Base-by-base conservation (phyloP, 2,888 invertebrate genomes). In the Nesidiocoris tenuis region DNA sequence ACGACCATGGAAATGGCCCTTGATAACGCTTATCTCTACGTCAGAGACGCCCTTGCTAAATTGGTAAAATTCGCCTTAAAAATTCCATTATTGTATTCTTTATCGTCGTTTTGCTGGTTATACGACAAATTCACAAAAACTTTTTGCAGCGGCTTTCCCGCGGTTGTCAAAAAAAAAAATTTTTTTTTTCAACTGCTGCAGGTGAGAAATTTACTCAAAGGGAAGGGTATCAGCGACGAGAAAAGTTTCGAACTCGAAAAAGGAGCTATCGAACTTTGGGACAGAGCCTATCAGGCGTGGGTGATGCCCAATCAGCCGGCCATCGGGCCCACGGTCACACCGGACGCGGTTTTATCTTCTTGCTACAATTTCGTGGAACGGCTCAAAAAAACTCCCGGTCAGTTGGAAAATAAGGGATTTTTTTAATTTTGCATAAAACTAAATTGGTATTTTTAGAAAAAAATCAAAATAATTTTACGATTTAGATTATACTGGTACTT, bases 1-100 rank as follows among this genome's bases (percentile, higher is more conserved):
- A 90, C 91, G 67, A 92, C 95, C 76, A 87, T 97, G 59, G 95
- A 96, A 84, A 93, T 94, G 18, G 90, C 96, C 79, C 88, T 97
- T 12, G 94, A 95, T 81, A 95, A 97, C 84, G 96, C 95, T 0
- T 97, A 97, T 83, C 88, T 92, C 23, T 96, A 96, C 83, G 96
- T 97, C 0, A 87, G 96, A 79, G 92, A 94, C 82, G 95, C 94
- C 81, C 93, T 97, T 81, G 93, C 94, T 19, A 91, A 92, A 80
- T 90, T 92, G 83, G 94, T 95, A 82, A 85, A 63, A n/a, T n/a
- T n/a, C n/a, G n/a, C n/a, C n/a, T n/a, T n/a, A n/a, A n/a, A 61
- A 12, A 61, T 9, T 54, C 54, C 54, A 54, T 12, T 54, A 9
- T 54, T 7, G 9, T 54, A 54, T 54, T 54, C 54, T 54, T 7